Conservation (phyloP, 2,888 invertebrate genomes). For the Eutolmus rufibarbis region DNA sequence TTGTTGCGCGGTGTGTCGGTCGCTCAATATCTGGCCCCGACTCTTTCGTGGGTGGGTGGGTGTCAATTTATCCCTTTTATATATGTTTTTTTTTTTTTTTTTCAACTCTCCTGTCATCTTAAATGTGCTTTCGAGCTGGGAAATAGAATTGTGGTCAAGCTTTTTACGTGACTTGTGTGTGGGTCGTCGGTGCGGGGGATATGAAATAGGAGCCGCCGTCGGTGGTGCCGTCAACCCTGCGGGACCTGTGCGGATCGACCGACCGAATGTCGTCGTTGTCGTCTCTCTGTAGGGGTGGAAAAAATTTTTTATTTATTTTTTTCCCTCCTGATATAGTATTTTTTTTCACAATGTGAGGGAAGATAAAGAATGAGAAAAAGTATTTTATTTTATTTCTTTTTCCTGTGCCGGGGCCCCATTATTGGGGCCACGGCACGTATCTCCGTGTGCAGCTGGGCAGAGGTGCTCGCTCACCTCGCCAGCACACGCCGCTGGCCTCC, state of each 20-base stretch:
- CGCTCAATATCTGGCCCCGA: neutral
- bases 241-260: neutral
- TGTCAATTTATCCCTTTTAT: slow-evolving; percentile 29
- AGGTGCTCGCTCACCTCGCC: slow-evolving; percentile 35
- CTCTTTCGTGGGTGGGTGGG: neutral
- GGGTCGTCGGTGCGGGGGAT: neutral
- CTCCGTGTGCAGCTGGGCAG: slow-evolving; percentile 9
- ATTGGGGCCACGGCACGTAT: slow-evolving; percentile 5
- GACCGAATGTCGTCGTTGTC: neutral
- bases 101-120: slow-evolving; percentile 33
- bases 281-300: slow-evolving; percentile 7
- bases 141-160: slow-evolving; percentile 35
- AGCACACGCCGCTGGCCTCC: slow-evolving; percentile 46
- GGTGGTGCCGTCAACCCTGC: neutral
- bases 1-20: slow-evolving; percentile 9
- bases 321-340: neutral
- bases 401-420: neutral
- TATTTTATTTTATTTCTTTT: neutral
- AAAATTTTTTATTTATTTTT: slow-evolving; percentile 8
- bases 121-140: slow-evolving; percentile 36
- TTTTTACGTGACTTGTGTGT: slow-evolving; percentile 34
- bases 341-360: slow-evolving; percentile 36
- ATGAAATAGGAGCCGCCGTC: neutral
- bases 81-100: neutral
- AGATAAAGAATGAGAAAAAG: slow-evolving; percentile 37